Conservation (phyloP, 2,888 invertebrate species). For the Hoplodrina ambigua region DNA sequence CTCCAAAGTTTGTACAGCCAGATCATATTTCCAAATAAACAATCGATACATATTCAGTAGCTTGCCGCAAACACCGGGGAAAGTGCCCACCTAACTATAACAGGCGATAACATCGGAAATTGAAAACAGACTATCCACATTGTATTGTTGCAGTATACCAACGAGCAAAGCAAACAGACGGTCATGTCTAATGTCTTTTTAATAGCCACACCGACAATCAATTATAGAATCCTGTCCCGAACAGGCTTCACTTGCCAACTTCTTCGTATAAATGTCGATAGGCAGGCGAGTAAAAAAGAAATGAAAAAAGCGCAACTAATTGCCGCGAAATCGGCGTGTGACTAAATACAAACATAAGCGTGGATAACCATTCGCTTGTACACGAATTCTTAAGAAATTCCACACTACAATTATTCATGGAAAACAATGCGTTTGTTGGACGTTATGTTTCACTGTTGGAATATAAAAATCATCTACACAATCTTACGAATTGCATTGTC, state of each 20-base stretch:
- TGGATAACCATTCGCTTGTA: slow-evolving; percentile 50
- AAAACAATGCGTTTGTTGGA: slow-evolving; percentile 50
- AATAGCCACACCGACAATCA: slow-evolving; percentile 72
- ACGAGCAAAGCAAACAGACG: slow-evolving; percentile 59
- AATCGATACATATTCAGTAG: slow-evolving; percentile 64
- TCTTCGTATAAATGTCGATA: slow-evolving; percentile 55
- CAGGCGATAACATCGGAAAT: slow-evolving; percentile 62
- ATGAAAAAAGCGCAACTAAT: slow-evolving; percentile 67
- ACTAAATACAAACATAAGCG: slow-evolving; percentile 62
- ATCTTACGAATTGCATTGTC: slow-evolving; percentile 78
- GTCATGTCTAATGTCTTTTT: slow-evolving; percentile 72
- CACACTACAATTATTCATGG: slow-evolving; percentile 56
- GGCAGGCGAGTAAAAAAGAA: slow-evolving; percentile 44
- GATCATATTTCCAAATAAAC: slow-evolving; percentile 61
- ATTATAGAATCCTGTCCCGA: slow-evolving; percentile 65
- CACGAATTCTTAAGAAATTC: slow-evolving; percentile 54
- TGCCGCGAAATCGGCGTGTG: slow-evolving; percentile 64
- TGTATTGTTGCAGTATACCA: slow-evolving; percentile 43
- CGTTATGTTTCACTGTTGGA: slow-evolving; percentile 27
- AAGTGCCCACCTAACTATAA: slow-evolving; percentile 60
- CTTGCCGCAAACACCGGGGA: slow-evolving; percentile 60
- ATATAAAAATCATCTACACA: slow-evolving; percentile 54
- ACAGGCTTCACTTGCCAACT: slow-evolving; percentile 62
- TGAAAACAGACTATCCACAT: slow-evolving; percentile 62
- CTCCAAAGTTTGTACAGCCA: slow-evolving; percentile 43